Conservation (phyloP, 2,888 invertebrate species). For the Tholera decimalis region DNA sequence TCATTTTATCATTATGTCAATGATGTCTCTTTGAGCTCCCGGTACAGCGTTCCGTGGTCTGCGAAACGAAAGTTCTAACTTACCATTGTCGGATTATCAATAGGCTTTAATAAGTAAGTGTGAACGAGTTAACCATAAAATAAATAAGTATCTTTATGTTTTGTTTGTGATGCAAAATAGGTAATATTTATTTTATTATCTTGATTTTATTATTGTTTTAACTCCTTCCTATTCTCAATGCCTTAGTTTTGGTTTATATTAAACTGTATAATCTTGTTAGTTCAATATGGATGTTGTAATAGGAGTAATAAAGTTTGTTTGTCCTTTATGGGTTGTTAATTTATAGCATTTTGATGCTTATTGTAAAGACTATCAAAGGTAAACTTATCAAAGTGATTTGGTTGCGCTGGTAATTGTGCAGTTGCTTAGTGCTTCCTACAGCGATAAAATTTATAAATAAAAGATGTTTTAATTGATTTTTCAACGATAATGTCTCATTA, state of each 20-base stretch:
- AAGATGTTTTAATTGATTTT: neutral
- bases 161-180: slow-evolving; percentile 28
- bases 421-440: neutral
- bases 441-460: neutral
- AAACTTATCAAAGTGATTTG: slow-evolving; percentile 4
- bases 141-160: slow-evolving; percentile 47
- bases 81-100: slow-evolving; percentile 33
- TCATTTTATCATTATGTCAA: too few species aligned
- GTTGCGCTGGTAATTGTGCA: neutral
- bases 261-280: neutral
- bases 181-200: slow-evolving; percentile 29
- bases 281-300: slow-evolving; percentile 15
- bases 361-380: slow-evolving; percentile 1
- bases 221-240: slow-evolving; percentile 23
- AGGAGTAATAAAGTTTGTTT: slow-evolving; percentile 23
- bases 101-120: slow-evolving; percentile 43
- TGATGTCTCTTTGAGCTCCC: too few species aligned
- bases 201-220: slow-evolving; percentile 33
- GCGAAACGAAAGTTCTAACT: slow-evolving; percentile 7
- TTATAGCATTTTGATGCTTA: slow-evolving; percentile 5
- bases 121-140: slow-evolving; percentile 43
- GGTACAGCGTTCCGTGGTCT: neutral
- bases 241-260: slow-evolving; percentile 11
- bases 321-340: neutral
- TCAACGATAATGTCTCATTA: neutral